Percentiles rank a stretch among this genome's conserved stretches.
Conservation (phyloP, 35 echinoderm and acorn worm genomes). For the Heliocidaris erythrogramma region DNA sequence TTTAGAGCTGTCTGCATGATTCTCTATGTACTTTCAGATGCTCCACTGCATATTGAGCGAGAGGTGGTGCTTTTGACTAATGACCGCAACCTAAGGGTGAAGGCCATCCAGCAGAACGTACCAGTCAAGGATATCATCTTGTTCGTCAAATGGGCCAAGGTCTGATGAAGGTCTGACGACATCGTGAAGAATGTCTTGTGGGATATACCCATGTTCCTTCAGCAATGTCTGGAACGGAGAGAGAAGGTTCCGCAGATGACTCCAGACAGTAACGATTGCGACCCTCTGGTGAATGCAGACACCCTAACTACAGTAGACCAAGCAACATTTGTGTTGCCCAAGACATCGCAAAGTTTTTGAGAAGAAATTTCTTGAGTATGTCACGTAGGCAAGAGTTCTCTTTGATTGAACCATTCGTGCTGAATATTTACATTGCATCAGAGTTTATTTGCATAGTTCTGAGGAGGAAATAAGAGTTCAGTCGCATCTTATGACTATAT, state of each 20-base stretch:
- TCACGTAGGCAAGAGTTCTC: background rate
- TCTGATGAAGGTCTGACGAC: slow-evolving; percentile 50
- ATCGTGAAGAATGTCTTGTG: background rate
- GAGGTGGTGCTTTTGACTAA: slow-evolving; percentile 96
- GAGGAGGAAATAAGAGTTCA: no score
- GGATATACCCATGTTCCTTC: background rate
- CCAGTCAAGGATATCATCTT: slow-evolving; percentile 76
- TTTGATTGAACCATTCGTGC: no score
- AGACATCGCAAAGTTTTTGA: background rate
- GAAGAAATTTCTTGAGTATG: background rate
- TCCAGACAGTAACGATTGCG: background rate
- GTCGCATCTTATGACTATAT: no score
- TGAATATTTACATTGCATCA: no score
- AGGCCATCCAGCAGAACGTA: slow-evolving; percentile 92
- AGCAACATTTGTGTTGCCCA: background rate
- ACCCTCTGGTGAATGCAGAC: background rate
- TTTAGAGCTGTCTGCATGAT: background rate
- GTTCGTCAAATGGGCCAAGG: slow-evolving; percentile 82
- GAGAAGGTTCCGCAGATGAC: background rate
- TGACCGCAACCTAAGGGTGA: slow-evolving; percentile 91
- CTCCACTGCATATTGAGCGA: slow-evolving; percentile 73
- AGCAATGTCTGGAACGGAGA: background rate
- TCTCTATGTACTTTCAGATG: slow-evolving; percentile 49
- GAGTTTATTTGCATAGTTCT: no score
- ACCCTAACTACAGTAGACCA: background rate